Evolutionary conservation across 2,888 invertebrate species (phyloP).

Genomic region (Drosophila cognata): DNA sequence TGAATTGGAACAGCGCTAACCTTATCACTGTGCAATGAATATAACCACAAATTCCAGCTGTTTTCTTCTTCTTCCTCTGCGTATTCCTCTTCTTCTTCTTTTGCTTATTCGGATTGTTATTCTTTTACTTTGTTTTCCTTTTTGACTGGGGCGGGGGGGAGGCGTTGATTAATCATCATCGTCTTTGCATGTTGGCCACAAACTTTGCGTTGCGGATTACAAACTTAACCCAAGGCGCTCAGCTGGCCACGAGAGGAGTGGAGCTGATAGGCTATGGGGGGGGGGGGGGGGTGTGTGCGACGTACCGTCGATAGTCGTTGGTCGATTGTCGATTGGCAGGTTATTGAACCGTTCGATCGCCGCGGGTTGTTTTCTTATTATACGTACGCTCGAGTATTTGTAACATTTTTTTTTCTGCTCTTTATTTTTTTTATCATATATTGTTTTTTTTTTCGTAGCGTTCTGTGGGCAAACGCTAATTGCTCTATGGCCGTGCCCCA

Average conservation of each 20-base stretch:
- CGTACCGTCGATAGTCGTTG: slow-evolving; percentile 28
- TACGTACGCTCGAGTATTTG: slow-evolving; percentile 55
- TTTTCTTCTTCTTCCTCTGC: background rate
- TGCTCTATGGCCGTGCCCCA: slow-evolving; percentile 48
- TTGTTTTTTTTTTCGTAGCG: slow-evolving; percentile 34
- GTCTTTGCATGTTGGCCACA: slow-evolving; percentile 45
- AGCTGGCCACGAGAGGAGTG: background rate
- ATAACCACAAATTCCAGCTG: slow-evolving; percentile 29
- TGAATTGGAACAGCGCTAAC: slow-evolving; percentile 76
- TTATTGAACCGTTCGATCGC: slow-evolving; percentile 64
- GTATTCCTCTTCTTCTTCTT: slow-evolving; percentile 7
- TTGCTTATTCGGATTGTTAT: slow-evolving; percentile 2
- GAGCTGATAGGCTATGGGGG: background rate
- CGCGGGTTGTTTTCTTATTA: slow-evolving; percentile 26
- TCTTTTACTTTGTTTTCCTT: slow-evolving; percentile 7
- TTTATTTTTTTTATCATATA: slow-evolving; percentile 17
- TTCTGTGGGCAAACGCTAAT: slow-evolving; percentile 67
- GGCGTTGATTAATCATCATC: slow-evolving; percentile 75
- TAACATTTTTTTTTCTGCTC: slow-evolving; percentile 49
- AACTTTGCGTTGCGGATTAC: slow-evolving; percentile 27
- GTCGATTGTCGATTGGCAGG: slow-evolving; percentile 57
- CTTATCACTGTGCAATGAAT: slow-evolving; percentile 63
- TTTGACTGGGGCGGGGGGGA: slow-evolving; percentile 34
- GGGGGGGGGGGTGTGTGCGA: background rate
- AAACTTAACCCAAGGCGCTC: slow-evolving; percentile 18